Evolutionary conservation across 1,140 invertebrate genomes (phyloP).

Genomic region (Camponotus floridanus): DNA sequence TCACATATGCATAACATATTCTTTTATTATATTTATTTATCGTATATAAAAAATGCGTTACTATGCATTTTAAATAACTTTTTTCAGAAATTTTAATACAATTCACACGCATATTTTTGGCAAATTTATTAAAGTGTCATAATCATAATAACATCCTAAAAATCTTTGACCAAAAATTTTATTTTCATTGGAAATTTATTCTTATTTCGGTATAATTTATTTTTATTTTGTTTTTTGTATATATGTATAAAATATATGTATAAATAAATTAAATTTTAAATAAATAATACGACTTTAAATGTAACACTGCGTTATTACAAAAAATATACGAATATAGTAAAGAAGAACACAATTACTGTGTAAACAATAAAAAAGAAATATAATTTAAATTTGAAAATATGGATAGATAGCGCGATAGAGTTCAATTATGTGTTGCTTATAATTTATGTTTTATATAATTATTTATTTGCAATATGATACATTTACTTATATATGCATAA

Average conservation of each 20-base stretch:
- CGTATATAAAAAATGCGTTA: not conserved
- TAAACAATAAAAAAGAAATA: not conserved
- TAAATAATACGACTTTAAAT: not conserved
- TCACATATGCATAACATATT: not conserved
- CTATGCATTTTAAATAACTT: not conserved
- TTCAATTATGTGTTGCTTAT: not conserved
- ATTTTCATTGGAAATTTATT: not conserved
- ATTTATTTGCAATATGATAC: not conserved
- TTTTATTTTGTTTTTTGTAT: not conserved
- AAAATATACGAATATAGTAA: not conserved
- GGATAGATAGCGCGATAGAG: too few species aligned
- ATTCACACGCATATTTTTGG: not conserved
- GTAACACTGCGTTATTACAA: not conserved
- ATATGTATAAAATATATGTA: not conserved
- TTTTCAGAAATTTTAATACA: not conserved
- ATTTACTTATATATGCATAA: too few species aligned
- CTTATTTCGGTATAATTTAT: not conserved
- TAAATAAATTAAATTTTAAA: not conserved
- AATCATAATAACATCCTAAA: not conserved
- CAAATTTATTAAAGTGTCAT: not conserved
- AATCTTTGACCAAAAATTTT: not conserved
- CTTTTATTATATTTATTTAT: not conserved
- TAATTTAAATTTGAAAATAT: not conserved
- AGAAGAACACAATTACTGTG: not conserved
- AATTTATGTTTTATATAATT: not conserved